A percentile compares a stretch with the other conserved stretches of the same genome.
These are phyloP conservation scores for Myopa testacea DNA, from an alignment of 2,888 invertebrate genomes.

Conservation along the genomic window DNA sequence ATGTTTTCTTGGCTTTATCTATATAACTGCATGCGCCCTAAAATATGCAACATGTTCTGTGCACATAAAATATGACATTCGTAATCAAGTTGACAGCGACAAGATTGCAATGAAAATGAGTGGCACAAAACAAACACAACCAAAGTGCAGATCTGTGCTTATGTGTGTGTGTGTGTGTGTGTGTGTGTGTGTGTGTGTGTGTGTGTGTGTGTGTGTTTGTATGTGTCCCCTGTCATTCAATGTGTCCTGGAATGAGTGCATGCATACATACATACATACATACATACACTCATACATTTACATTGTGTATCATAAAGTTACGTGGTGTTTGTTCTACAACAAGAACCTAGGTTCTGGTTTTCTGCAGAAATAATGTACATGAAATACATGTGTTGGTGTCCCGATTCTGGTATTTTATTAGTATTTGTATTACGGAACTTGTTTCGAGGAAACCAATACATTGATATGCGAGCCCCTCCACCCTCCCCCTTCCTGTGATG, in stretches of 20 bases:
- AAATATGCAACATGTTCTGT: constrained; percentile 33
- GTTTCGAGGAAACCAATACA: no score
- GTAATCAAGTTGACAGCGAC: constrained; percentile 39
- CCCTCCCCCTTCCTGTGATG: no score
- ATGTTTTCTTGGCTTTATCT: constrained; percentile 28
- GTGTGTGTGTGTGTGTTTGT: background rate
- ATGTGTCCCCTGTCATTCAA: background rate
- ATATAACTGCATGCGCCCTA: constrained; percentile 21
- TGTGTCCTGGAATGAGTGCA: background rate
- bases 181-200: background rate
- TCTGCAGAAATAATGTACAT: background rate
- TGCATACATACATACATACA: background rate
- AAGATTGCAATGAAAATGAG: constrained; percentile 36
- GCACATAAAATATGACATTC: constrained; percentile 37
- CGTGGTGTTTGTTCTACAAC: background rate
- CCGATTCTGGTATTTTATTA: constrained; percentile 2
- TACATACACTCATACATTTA: background rate
- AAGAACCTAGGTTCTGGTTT: background rate
- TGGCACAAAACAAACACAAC: constrained; percentile 14
- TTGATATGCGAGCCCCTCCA: no score
- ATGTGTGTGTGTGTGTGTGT: background rate
- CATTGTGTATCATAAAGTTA: background rate
- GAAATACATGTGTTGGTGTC: background rate
- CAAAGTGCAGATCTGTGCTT: background rate
- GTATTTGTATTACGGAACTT: background rate